These are phyloP conservation scores for Cavia porcellus DNA, from an alignment of 2,113 vertebrate species.

Conservation along the genomic window DNA sequence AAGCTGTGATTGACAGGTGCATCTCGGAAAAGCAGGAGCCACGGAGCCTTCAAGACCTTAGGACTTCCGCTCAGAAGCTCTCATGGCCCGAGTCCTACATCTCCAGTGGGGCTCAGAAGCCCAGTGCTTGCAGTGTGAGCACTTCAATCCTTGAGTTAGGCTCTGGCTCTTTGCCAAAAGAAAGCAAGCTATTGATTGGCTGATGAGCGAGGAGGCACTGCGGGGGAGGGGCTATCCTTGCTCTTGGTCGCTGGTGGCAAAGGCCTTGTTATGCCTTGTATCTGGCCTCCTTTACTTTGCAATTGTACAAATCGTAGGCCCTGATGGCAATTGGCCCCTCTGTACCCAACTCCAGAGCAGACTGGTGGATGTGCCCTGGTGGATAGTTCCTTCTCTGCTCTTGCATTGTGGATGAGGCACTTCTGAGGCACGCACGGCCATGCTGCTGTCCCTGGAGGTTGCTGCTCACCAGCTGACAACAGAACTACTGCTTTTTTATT, in stretches of 20 bases:
- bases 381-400: background rate
- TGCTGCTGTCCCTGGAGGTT: background rate
- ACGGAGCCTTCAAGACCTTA: background rate
- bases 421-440: background rate
- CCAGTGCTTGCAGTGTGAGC: conserved; percentile 30
- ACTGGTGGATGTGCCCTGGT: background rate
- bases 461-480: background rate
- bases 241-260: conserved; percentile 71
- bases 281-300: conserved; percentile 13
- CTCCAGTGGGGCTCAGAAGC: background rate
- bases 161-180: conserved; percentile 54
- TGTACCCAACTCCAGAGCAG: conserved; percentile 15
- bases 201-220: conserved; percentile 32
- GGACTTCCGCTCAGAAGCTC: background rate
- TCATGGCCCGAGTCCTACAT: fast-evolving
- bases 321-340: background rate
- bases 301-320: conserved; percentile 9
- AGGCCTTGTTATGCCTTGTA: background rate
- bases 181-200: conserved; percentile 71
- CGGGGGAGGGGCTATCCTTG: conserved; percentile 53
- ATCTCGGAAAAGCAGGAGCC: background rate
- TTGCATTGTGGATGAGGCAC: conserved; percentile 52
- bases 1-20: fast-evolving
- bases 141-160: conserved; percentile 72
- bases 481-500: background rate